phyloP scores from a whole-genome alignment of 2,888 invertebrate species.

The Acleris literana region DNA sequence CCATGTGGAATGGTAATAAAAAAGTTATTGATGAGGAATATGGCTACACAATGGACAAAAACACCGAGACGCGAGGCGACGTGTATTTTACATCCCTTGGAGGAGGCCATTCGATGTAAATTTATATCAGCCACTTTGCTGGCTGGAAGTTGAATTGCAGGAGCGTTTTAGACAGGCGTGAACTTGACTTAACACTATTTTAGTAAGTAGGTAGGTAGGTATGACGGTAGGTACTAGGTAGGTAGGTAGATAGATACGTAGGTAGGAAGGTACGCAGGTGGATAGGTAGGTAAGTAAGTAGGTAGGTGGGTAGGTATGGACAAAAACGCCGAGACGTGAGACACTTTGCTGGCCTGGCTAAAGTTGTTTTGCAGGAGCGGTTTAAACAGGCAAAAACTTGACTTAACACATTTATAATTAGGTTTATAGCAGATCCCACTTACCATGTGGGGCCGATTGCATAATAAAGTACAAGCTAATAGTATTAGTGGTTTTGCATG shows the following conservation, averaged over 20 bases:
- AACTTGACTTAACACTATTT: too few species aligned
- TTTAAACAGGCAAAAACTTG: neutral
- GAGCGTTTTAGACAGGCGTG: neutral
- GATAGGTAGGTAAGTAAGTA: too few species aligned
- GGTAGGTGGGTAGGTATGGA: neutral
- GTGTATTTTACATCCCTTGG: neutral
- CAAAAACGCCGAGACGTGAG: conserved; percentile 7
- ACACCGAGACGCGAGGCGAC: conserved; percentile 6
- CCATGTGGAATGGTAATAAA: conserved; percentile 9
- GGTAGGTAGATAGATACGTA: too few species aligned
- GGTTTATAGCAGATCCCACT: too few species aligned
- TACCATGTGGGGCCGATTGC: too few species aligned
- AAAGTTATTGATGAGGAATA: conserved; percentile 16
- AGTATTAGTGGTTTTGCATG: too few species aligned
- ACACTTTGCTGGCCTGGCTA: neutral
- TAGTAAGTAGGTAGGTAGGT: too few species aligned
- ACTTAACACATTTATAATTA: too few species aligned
- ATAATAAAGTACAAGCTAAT: too few species aligned
- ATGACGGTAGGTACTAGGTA: too few species aligned
- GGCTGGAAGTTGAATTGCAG: neutral
- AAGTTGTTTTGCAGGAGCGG: neutral
- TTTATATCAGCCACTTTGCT: conserved; percentile 10
- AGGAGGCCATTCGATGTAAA: conserved; percentile 14
- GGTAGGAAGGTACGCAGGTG: too few species aligned
- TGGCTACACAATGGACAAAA: conserved; percentile 16